Conservation (phyloP, 2,888 invertebrate species). For the Imbricaverruca yamaguchii region DNA sequence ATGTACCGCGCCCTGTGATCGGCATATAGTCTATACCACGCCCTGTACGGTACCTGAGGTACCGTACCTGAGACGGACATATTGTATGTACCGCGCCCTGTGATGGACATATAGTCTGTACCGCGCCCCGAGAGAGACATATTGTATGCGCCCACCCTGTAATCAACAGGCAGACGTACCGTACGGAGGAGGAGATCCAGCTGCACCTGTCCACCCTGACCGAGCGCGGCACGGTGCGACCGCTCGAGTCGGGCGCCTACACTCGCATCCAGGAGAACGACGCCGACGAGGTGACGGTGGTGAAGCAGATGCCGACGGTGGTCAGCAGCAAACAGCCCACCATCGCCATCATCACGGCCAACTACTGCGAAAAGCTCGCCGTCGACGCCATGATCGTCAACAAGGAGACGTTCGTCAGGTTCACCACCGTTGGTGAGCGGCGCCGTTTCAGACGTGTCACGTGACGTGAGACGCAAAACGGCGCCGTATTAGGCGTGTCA, state of each 20-base stretch:
- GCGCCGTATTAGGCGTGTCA: too few species aligned
- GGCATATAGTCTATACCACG: too few species aligned
- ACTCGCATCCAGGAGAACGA: constrained; percentile 80
- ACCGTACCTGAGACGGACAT: too few species aligned
- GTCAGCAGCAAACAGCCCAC: constrained; percentile 84
- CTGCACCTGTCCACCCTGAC: constrained; percentile 67
- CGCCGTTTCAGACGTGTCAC: too few species aligned
- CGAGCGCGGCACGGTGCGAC: constrained; percentile 71
- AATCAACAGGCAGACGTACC: constrained; percentile 27
- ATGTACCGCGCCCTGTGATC: too few species aligned
- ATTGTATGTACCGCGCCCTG: too few species aligned
- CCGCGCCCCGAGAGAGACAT: too few species aligned
- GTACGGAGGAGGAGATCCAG: constrained; percentile 57
- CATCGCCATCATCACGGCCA: constrained; percentile 94
- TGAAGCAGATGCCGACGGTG: constrained; percentile 90
- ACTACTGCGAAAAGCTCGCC: constrained; percentile 95
- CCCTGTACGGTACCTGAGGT: too few species aligned
- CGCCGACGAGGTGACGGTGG: constrained; percentile 68
- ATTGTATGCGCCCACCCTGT: too few species aligned
- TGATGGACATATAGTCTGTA: too few species aligned
- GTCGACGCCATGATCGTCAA: constrained; percentile 97
- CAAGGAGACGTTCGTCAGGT: constrained; percentile 90
- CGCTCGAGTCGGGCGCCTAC: constrained; percentile 67
- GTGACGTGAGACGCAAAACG: too few species aligned
- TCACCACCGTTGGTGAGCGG: constrained; percentile 86